phyloP scores from a whole-genome alignment of 2,888 invertebrate species.

The Penaeus monodon region DNA sequence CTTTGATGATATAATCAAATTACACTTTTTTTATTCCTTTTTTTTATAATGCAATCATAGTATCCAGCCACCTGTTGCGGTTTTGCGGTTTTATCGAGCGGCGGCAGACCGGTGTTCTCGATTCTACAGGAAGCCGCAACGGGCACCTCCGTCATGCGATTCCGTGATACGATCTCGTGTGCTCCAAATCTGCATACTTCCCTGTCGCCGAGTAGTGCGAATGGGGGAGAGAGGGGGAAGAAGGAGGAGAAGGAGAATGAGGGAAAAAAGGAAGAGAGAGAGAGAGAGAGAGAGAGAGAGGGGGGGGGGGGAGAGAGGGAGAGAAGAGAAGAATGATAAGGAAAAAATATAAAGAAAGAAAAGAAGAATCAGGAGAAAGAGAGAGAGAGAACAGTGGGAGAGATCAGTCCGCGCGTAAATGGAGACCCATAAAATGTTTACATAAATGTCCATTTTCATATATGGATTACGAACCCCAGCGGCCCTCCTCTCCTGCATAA shows the following conservation, averaged over 20 bases:
- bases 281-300: not conserved
- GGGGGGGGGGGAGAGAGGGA: not conserved
- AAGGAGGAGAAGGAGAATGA: not conserved
- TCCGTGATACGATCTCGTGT: not conserved
- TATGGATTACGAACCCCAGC: no score
- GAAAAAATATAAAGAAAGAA: not conserved
- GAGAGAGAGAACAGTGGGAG: not conserved
- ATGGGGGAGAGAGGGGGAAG: not conserved
- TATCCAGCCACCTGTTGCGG: conserved; percentile 28
- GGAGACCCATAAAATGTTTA: not conserved
- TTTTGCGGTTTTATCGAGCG: conserved; percentile 22
- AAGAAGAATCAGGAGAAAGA: not conserved
- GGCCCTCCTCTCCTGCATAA: no score
- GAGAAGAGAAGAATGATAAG: not conserved
- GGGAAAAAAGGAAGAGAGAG: not conserved
- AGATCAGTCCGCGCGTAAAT: not conserved
- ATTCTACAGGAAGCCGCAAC: not conserved
- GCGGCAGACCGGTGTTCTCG: not conserved
- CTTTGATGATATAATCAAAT: no score
- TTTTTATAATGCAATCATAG: conserved; percentile 5
- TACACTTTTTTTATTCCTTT: no score
- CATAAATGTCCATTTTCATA: not conserved
- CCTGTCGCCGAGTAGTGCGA: not conserved
- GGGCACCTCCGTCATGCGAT: not conserved
- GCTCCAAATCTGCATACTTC: not conserved